Conservation (phyloP, 2,797 vertebrate genomes). For the Lepus oiostolus region DNA sequence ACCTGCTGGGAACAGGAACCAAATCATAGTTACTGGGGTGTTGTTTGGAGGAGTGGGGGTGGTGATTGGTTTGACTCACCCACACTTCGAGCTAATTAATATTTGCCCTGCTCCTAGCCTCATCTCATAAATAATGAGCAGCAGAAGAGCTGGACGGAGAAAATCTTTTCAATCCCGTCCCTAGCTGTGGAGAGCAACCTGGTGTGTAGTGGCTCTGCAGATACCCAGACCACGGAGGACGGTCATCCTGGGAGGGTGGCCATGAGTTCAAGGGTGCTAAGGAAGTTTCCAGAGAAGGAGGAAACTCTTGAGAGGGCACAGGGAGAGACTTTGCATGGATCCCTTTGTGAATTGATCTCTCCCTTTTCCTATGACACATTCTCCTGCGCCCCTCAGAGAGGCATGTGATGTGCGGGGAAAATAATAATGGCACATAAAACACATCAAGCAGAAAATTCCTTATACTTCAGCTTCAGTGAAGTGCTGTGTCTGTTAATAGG, state of each 20-base stretch:
- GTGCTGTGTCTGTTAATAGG: constrained; percentile 65
- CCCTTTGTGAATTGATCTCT: background rate
- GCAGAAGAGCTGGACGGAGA: background rate
- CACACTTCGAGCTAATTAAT: background rate
- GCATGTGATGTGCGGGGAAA: constrained; percentile 4
- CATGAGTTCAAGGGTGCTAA: background rate
- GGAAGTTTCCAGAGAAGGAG: background rate
- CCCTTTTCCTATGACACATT: background rate
- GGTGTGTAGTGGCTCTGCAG: background rate
- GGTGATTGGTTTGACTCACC: background rate
- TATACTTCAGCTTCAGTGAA: constrained; percentile 52
- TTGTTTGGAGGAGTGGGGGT: background rate
- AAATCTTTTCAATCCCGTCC: background rate
- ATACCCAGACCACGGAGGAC: background rate
- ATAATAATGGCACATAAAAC: constrained; percentile 75
- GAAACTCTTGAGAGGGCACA: background rate
- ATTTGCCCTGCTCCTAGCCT: background rate
- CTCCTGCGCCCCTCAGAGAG: constrained; percentile 60
- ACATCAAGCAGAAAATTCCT: constrained; percentile 79
- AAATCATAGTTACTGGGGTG: background rate
- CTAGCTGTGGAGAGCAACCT: background rate
- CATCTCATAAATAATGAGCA: background rate
- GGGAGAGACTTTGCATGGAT: background rate
- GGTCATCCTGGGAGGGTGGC: background rate
- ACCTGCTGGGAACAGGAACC: constrained; percentile 1